Evolutionary conservation across 2,888 invertebrate species (phyloP).

Genomic region (Standfussiana lucernea): DNA sequence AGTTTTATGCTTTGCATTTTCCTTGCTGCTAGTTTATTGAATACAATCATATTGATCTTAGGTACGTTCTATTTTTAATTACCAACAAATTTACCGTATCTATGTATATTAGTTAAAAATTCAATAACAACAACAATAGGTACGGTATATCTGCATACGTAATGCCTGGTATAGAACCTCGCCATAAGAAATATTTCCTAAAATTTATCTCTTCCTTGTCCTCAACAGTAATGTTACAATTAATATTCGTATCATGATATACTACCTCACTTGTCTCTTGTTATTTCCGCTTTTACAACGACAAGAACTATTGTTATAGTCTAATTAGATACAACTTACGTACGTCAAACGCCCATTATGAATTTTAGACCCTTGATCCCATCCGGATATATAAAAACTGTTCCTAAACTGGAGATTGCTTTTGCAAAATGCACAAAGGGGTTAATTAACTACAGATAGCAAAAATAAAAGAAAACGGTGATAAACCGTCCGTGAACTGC

Average conservation of each 20-base stretch:
- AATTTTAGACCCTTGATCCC: too few species aligned
- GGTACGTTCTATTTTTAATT: not conserved
- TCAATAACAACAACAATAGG: not conserved
- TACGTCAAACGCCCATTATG: not conserved
- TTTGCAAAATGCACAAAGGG: not conserved
- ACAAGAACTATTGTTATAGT: conserved; percentile 4
- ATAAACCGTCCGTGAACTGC: not conserved
- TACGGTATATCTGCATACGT: not conserved
- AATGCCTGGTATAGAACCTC: not conserved
- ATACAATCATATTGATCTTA: not conserved
- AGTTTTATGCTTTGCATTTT: not conserved
- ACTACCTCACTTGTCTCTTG: not conserved
- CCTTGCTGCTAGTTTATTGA: not conserved
- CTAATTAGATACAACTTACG: not conserved
- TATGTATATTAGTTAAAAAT: not conserved
- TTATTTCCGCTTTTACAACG: not conserved
- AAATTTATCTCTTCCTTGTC: conserved; percentile 21
- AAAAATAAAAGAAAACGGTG: not conserved
- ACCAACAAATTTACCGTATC: not conserved
- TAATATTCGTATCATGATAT: conserved; percentile 31
- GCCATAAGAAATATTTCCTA: conserved; percentile 8
- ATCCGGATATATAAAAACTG: not conserved
- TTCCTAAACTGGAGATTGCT: not conserved
- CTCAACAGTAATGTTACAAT: conserved; percentile 14
- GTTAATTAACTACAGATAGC: not conserved